Evolutionary conservation across 1,140 invertebrate species (phyloP).

Genomic region (Drosophila persimilis): DNA sequence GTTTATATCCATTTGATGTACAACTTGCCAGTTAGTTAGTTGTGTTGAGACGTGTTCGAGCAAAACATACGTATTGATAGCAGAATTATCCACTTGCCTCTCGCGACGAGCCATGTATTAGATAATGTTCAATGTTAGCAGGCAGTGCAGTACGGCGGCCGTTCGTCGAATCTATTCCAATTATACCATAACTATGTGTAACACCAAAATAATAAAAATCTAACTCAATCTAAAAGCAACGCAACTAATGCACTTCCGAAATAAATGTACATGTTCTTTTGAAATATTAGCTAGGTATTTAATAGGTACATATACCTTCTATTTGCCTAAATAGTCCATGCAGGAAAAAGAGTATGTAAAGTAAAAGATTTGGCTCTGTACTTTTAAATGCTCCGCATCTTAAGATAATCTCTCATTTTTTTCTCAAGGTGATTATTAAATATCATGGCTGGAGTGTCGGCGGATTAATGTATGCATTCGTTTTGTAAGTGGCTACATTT

Average conservation of each 20-base stretch:
- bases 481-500: constrained; percentile 49
- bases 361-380: constrained; percentile 33
- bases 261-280: constrained; percentile 48
- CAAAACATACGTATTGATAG: constrained; percentile 40
- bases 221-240: constrained; percentile 37
- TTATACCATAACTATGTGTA: constrained; percentile 46
- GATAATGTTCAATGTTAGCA: constrained; percentile 28
- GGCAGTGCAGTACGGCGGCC: constrained; percentile 15
- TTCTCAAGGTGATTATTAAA: constrained; percentile 48
- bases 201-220: constrained; percentile 56
- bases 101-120: constrained; percentile 39
- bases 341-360: constrained; percentile 17
- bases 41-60: constrained; percentile 13
- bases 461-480: constrained; percentile 46
- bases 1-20: constrained; percentile 26
- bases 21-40: constrained; percentile 51
- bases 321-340: constrained; percentile 34
- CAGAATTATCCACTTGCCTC: constrained; percentile 26
- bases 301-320: constrained; percentile 15
- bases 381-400: constrained; percentile 29
- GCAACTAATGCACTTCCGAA: constrained; percentile 39
- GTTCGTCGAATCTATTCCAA: constrained; percentile 45
- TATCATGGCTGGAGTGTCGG: constrained; percentile 41
- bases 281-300: constrained; percentile 47
- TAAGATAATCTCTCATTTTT: constrained; percentile 31